Evolutionary conservation across 2,888 invertebrate species (phyloP).

Genomic region (Cheilosia scutellata): DNA sequence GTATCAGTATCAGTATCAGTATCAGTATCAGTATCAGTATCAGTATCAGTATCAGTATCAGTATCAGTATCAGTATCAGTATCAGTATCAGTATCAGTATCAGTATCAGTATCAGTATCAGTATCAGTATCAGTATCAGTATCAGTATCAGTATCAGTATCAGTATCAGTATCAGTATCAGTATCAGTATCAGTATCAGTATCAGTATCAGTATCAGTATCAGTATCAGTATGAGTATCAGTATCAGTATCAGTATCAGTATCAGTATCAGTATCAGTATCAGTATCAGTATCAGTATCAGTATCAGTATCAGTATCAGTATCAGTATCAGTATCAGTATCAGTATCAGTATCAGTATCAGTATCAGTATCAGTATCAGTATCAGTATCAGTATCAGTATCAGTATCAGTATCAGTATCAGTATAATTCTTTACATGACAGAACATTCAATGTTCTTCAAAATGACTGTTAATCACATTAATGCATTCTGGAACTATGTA

Average conservation of each 20-base stretch:
- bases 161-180: conserved; percentile 9
- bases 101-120: conserved; percentile 5
- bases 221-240: conserved; percentile 9
- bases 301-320: conserved; percentile 17
- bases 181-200: conserved; percentile 11
- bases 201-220: conserved; percentile 10
- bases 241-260: conserved; percentile 13
- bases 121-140: conserved; percentile 2
- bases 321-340: conserved; percentile 12
- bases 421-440: not conserved
- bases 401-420: conserved; percentile 19
- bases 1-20: conserved; percentile 8
- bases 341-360: conserved; percentile 17
- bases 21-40: conserved; percentile 8
- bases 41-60: conserved; percentile 3
- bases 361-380: conserved; percentile 18
- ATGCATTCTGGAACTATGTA: conserved; percentile 40
- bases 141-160: conserved; percentile 12
- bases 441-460: not conserved
- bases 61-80: conserved; percentile 1
- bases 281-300: conserved; percentile 19
- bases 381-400: conserved; percentile 17
- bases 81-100: conserved; percentile 5
- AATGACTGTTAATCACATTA: conserved; percentile 57
- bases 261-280: conserved; percentile 12